Conservation (phyloP, 2,113 vertebrate genomes). For the Paramormyrops kingsleyae region DNA sequence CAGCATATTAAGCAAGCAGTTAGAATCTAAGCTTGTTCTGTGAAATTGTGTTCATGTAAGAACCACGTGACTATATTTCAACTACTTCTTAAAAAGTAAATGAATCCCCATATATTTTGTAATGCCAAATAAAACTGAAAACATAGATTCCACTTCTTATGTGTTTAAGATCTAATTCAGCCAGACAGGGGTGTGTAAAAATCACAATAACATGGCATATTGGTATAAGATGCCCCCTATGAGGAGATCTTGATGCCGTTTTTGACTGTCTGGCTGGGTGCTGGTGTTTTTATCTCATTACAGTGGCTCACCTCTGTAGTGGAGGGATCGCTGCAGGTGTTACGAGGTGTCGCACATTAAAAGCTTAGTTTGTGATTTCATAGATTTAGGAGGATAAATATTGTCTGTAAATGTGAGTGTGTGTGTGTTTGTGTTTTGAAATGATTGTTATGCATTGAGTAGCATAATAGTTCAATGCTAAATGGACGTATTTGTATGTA, state of each 20-base stretch:
- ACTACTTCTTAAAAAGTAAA: neutral
- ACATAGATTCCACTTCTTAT: neutral
- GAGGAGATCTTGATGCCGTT: neutral
- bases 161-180: neutral
- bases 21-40: neutral
- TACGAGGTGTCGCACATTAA: neutral
- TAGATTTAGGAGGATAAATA: slow-evolving; percentile 35
- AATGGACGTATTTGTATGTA: neutral
- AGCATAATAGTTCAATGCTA: neutral
- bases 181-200: neutral
- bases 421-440: slow-evolving; percentile 48
- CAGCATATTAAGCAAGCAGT: slow-evolving; percentile 12
- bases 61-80: neutral
- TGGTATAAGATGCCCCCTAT: neutral
- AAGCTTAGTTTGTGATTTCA: neutral
- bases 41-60: neutral
- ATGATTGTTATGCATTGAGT: slow-evolving; percentile 46
- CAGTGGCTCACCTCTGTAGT: slow-evolving; percentile 3
- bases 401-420: slow-evolving; percentile 28
- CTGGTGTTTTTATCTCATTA: neutral
- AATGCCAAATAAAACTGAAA: neutral
- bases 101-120: neutral
- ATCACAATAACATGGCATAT: neutral
- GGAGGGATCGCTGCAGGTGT: neutral
- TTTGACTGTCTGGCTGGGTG: neutral